These are phyloP conservation scores for Halictus ligatus DNA, from an alignment of 2,888 invertebrate species.

Conservation along the genomic window DNA sequence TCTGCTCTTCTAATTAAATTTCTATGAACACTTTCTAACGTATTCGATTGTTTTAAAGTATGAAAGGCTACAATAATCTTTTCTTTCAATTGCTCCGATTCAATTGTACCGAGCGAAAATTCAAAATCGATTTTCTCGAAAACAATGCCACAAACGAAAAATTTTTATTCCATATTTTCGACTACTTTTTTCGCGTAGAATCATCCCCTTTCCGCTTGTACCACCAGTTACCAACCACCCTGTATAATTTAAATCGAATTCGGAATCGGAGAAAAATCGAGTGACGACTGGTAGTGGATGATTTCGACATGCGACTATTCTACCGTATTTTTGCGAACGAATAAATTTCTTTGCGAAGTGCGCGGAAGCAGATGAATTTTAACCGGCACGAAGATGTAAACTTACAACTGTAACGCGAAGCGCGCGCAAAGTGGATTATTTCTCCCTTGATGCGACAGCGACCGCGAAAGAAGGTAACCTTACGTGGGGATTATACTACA, in stretches of 20 bases:
- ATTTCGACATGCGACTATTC: neutral
- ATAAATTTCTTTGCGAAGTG: neutral
- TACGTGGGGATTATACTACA: neutral
- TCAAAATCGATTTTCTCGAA: too few species aligned
- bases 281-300: neutral
- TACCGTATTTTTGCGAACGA: neutral
- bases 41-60: too few species aligned
- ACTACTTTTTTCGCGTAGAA: too few species aligned
- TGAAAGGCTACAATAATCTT: too few species aligned
- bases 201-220: too few species aligned
- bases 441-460: neutral
- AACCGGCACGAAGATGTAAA: neutral
- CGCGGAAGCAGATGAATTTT: neutral
- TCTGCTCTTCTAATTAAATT: too few species aligned
- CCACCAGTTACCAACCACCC: too few species aligned
- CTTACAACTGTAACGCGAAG: neutral
- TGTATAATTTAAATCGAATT: neutral
- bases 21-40: too few species aligned
- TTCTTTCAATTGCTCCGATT: too few species aligned
- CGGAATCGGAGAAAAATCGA: neutral
- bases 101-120: too few species aligned
- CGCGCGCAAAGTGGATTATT: constrained; percentile 6
- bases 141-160: too few species aligned
- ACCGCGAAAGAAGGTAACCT: neutral
- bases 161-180: too few species aligned